Conservation (phyloP, 2,888 invertebrate genomes). For the Epistrophe grossulariae region DNA sequence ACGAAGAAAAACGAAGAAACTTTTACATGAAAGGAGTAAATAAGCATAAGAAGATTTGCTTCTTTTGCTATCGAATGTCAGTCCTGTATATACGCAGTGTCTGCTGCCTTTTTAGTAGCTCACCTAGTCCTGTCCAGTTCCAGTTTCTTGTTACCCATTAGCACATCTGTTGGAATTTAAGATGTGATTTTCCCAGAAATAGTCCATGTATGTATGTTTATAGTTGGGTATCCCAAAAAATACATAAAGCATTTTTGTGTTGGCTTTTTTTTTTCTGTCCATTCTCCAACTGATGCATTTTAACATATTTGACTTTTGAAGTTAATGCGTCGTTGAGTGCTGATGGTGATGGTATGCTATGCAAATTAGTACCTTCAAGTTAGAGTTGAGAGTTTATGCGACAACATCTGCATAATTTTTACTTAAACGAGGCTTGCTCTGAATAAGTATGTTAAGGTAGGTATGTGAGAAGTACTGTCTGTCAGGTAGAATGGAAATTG, state of each 20-base stretch:
- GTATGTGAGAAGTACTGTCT: constrained; percentile 2
- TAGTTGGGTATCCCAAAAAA: neutral
- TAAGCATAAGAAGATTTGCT: constrained; percentile 74
- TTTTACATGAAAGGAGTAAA: constrained; percentile 64
- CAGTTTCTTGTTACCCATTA: constrained; percentile 48
- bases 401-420: constrained; percentile 69
- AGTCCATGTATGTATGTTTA: constrained; percentile 1
- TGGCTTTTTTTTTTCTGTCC: neutral
- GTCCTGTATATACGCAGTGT: neutral
- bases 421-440: constrained; percentile 60
- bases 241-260: constrained; percentile 9
- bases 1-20: constrained; percentile 6
- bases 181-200: constrained; percentile 36
- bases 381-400: constrained; percentile 49
- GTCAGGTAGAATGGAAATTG: constrained; percentile 53
- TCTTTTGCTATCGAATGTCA: constrained; percentile 38
- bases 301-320: constrained; percentile 44
- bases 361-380: constrained; percentile 59
- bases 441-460: constrained; percentile 50
- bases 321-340: constrained; percentile 49
- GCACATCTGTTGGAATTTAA: constrained; percentile 73
- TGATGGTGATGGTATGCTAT: constrained; percentile 54
- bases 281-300: neutral
- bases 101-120: constrained; percentile 19
- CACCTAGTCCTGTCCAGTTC: constrained; percentile 66